Conservation (phyloP, 1,140 invertebrate genomes). For the Brachionus paranguensis region DNA sequence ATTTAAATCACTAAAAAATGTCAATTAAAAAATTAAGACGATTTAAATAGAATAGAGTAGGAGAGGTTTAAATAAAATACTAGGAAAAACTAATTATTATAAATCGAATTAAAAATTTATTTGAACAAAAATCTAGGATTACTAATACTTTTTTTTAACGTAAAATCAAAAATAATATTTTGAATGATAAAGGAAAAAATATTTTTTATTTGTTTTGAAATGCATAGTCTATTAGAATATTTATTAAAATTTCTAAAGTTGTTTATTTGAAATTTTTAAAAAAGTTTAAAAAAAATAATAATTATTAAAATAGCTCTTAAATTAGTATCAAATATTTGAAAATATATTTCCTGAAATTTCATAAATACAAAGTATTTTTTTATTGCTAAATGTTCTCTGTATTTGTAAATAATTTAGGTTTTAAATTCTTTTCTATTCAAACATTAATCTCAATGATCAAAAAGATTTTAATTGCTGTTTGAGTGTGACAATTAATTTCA, state of each 20-base stretch:
- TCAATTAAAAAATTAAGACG: neutral
- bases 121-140: slow-evolving; percentile 1
- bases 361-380: no score
- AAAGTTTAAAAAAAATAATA: no score
- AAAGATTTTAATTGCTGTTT: no score
- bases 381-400: no score
- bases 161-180: neutral
- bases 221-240: neutral
- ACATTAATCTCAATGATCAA: no score
- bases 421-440: no score
- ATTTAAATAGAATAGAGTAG: neutral
- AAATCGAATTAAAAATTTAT: neutral
- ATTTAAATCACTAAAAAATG: neutral
- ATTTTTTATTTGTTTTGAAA: neutral
- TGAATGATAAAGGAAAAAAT: neutral
- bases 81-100: neutral
- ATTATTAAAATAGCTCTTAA: no score
- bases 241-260: neutral
- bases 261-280: neutral
- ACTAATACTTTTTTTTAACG: neutral
- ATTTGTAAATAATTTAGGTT: no score
- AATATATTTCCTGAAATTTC: no score
- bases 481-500: no score
- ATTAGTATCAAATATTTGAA: no score
- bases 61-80: neutral